phyloP scores from a whole-genome alignment of 2,797 vertebrate genomes.

The Pantherophis alleghaniensis region DNA sequence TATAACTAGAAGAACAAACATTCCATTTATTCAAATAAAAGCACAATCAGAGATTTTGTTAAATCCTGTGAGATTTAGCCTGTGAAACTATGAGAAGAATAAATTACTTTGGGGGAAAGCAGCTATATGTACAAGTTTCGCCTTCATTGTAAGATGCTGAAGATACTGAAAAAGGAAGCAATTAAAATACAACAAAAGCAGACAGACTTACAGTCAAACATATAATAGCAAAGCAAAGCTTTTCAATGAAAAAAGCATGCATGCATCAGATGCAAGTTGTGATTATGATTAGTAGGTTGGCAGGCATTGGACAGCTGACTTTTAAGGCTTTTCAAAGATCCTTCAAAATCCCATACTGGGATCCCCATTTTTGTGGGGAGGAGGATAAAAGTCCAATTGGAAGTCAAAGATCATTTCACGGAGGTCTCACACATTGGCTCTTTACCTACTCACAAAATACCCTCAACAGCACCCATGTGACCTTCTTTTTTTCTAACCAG shows the following conservation, averaged over 20 bases:
- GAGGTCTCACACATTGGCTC: neutral
- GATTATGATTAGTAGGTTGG: conserved; percentile 11
- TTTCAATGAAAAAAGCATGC: conserved; percentile 34
- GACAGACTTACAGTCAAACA: conserved; percentile 15
- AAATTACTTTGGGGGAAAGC: neutral
- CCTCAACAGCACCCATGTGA: neutral
- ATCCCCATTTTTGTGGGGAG: neutral
- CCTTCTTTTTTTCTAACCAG: neutral
- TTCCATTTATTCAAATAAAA: neutral
- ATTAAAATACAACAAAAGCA: neutral
- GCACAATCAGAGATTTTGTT: conserved; percentile 12
- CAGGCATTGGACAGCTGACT: conserved; percentile 7
- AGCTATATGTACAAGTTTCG: neutral
- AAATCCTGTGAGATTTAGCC: rapidly evolving
- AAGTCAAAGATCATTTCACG: neutral
- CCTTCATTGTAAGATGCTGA: neutral
- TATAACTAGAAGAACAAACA: neutral
- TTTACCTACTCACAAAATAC: neutral
- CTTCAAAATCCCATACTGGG: neutral
- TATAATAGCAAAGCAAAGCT: conserved; percentile 23
- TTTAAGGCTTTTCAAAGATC: neutral
- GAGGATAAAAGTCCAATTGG: neutral
- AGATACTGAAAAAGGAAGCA: neutral
- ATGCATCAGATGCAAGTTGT: conserved; percentile 39
- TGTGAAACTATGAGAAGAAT: conserved; percentile 14